Base-by-base conservation (phyloP, 2,888 invertebrate genomes). In the Drosophila dives region DNA sequence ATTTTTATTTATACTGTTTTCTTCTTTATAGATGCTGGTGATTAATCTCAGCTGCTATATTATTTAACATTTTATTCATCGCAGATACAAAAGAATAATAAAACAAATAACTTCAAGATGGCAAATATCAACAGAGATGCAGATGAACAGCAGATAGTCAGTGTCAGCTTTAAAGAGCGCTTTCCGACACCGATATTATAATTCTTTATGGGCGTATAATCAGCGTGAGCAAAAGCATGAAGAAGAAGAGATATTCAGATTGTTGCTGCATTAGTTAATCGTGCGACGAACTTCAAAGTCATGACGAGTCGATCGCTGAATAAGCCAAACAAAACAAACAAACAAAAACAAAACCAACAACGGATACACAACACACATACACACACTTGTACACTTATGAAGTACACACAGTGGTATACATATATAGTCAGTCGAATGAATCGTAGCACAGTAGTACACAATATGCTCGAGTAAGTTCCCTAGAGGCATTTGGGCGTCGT, bases 251-350 rank as follows among this genome's bases (percentile, higher is more conserved):
- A 60, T 71, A 76, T 81, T 81, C 78, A 70, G 64, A 80, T 64
- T 80, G 83, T 82, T 89, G 83, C 50, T 72, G 83, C 50, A 71
- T 82, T 85, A 75, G 79, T 88, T 87, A 85, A 88, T 90, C 90
- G 88, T 80, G 76, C 88, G 78, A 81, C 86, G 90, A 87, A 82
- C 90, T 78, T 84, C 76, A 75, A 73, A 68, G 77, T 66, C 72
- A 62, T 72, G 60, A 74, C 64, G 62, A 32, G 51, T 63, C 58
- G 80, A 76, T 78, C 66, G 68, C 69, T 29, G 77, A 64, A 77
- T 65, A 68, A 77, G 62, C 34, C 62, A 72, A 81, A 66, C 72
- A 64, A 71, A 64, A 75, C 38, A 55, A 48, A 48, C 49, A 69
- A 70, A 50, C 23, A 54, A 48, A 66, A 53, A 59, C 45, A 66